phyloP scores from a whole-genome alignment of 2,113 vertebrate genomes.

The Coregonus clupeaformis region DNA sequence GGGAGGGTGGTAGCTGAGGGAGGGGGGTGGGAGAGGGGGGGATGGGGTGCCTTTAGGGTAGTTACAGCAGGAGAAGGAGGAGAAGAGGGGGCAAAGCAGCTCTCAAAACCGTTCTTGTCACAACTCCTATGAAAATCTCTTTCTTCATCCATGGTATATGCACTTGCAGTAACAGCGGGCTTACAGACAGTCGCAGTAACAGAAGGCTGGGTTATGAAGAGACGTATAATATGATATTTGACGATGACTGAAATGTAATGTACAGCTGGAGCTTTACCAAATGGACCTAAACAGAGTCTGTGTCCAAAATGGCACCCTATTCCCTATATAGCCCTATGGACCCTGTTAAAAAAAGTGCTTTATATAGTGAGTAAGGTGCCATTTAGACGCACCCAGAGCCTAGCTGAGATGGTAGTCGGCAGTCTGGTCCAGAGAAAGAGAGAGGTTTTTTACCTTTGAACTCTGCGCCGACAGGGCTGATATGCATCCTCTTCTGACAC shows the following conservation, averaged over 20 bases:
- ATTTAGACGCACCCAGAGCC: not conserved
- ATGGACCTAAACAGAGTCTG: too few species aligned
- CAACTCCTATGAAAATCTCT: not conserved
- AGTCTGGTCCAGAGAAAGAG: not conserved
- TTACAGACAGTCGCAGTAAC: too few species aligned
- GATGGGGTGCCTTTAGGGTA: conserved; percentile 20
- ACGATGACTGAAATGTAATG: too few species aligned
- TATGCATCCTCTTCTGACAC: conserved; percentile 99
- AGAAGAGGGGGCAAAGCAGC: not conserved
- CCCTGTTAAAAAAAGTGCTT: too few species aligned
- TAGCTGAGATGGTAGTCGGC: too few species aligned
- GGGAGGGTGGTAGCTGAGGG: not conserved
- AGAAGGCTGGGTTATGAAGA: too few species aligned
- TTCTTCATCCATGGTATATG: not conserved
- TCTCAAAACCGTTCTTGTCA: not conserved
- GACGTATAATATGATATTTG: too few species aligned
- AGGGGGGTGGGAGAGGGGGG: not conserved
- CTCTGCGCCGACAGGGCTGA: conserved; percentile 92
- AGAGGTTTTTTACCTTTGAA: conserved; percentile 86
- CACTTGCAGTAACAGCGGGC: too few species aligned
- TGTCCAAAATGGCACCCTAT: too few species aligned
- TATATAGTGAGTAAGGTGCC: too few species aligned
- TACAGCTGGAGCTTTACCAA: too few species aligned
- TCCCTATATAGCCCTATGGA: too few species aligned
- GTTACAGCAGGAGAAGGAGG: conserved; percentile 7